A percentile compares a stretch with the other conserved stretches of the same genome.
Conservation (phyloP, 2,888 invertebrate genomes). For the Carpatolechia fugitivella region DNA sequence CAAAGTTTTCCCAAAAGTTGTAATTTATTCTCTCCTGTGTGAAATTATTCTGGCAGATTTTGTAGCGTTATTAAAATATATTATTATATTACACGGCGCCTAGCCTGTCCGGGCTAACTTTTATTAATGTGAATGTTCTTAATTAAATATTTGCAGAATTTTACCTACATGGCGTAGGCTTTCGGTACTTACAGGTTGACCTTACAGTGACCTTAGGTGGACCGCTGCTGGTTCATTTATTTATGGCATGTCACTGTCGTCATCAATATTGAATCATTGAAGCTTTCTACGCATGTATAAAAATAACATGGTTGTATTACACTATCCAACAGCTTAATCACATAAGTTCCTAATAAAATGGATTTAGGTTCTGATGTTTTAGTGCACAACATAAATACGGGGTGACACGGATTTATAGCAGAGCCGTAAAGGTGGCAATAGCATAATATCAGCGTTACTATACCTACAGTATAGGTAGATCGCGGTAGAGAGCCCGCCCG, state of each 20-base stretch:
- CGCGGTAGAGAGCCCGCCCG: conserved; percentile 2
- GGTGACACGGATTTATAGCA: background rate
- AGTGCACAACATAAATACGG: background rate
- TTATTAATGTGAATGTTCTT: background rate
- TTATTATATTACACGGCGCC: background rate
- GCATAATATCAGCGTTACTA: background rate
- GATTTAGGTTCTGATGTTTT: background rate
- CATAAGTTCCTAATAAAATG: too few species aligned
- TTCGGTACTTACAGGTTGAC: background rate
- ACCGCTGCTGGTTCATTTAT: background rate
- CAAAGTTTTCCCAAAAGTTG: background rate
- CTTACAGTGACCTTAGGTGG: background rate
- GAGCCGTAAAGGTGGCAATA: background rate
- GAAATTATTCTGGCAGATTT: background rate
- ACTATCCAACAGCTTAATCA: too few species aligned
- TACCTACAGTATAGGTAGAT: background rate
- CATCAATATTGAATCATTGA: too few species aligned
- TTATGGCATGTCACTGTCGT: too few species aligned
- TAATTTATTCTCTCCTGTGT: conserved; percentile 1
- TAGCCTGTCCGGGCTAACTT: background rate
- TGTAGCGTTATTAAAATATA: conserved; percentile 2
- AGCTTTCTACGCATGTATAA: too few species aligned
- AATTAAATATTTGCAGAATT: background rate
- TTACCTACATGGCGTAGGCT: background rate
- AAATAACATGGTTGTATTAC: too few species aligned